Base-by-base conservation (phyloP, 2,113 vertebrate species). In the Clarias magur region DNA sequence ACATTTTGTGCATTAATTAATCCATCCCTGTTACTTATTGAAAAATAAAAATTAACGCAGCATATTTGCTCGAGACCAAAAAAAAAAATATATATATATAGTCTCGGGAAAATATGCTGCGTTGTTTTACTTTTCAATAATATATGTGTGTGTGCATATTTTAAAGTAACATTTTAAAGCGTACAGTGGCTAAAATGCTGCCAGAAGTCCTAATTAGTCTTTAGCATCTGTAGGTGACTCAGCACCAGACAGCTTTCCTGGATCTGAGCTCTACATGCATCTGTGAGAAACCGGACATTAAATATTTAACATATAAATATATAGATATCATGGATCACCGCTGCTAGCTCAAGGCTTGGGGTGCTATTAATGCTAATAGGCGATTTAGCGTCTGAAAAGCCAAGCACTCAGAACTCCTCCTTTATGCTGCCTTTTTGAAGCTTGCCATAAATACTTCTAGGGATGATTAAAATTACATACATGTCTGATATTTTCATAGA, bases 321-420 rank as follows among this genome's bases (percentile, higher is more conserved):
- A 82, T 53, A 63, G 15, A 16, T 82, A 16, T 67, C 60, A 17
- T 25, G 6, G 75, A 54, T 6, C 75, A 27, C 48, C 13, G 19
- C 1, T 42, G 21, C 79, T 62, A 15, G 2, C 59, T 56, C 30
- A 80, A 63, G 30, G 72, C 72, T 85, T 8, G 4, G 3, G 34
- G 54, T 57, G 75, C 56, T 85, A 60, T 65, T 82, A 65, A 85
- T 88, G 60, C 60, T 70, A 88, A 88, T 78, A 42, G 54, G 60
- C 48, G 70, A 85, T 85, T 88, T 88, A 82, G 27, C 87, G 42
- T 88, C 57, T 73, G 82, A 70, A 81, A 30, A 34, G 30, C 30
- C 70, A 30, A 72, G 82, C 53, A 19, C 67, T 54, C 68, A 21
- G 25, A 68, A 70, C 56, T 60, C 17, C 68, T 73, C 54, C 82